Evolutionary conservation across 2,797 vertebrate species (phyloP).

Genomic region (Scleropages formosus): DNA sequence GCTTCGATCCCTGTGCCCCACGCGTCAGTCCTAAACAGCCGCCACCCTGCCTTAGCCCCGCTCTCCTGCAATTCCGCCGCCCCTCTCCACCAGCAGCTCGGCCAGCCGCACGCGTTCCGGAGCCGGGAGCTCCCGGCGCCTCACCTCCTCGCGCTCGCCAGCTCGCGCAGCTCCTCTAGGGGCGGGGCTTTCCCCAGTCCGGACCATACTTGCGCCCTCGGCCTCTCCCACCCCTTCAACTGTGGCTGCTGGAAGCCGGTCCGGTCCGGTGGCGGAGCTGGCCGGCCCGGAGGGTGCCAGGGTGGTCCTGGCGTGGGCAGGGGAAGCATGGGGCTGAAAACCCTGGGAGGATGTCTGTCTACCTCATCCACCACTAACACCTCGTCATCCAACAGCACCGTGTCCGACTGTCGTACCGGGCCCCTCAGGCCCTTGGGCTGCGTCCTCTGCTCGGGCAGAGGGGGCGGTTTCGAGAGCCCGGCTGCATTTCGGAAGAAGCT

Average conservation of each 20-base stretch:
- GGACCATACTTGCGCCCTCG: constrained; percentile 74
- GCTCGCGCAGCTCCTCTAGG: constrained; percentile 68
- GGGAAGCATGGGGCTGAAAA: constrained; percentile 69
- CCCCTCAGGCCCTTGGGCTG: constrained; percentile 69
- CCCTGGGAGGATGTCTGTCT: constrained; percentile 73
- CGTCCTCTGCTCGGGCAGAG: constrained; percentile 67
- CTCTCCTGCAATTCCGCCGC: constrained; percentile 55
- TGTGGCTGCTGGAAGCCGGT: constrained; percentile 80
- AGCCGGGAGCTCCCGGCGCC: constrained; percentile 32
- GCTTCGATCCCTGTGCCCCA: constrained; percentile 65
- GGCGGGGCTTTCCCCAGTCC: constrained; percentile 72
- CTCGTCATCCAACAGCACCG: constrained; percentile 74
- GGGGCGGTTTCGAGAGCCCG: constrained; percentile 68
- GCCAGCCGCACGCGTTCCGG: constrained; percentile 48
- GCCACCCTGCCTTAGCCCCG: constrained; percentile 57
- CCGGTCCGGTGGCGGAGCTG: constrained; percentile 64
- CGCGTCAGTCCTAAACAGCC: constrained; percentile 66
- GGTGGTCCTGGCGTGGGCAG: constrained; percentile 37
- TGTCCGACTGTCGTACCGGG: constrained; percentile 65
- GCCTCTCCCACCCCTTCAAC: constrained; percentile 73
- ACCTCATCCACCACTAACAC: constrained; percentile 74
- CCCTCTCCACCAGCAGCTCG: constrained; percentile 55
- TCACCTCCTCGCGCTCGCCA: constrained; percentile 62
- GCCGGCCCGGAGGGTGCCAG: constrained; percentile 55
- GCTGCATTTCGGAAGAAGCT: constrained; percentile 69